A percentile compares a stretch with the other conserved stretches of the same genome.
These are phyloP conservation scores for Phoebastria nigripes DNA, from an alignment of 2,797 vertebrate species.

Conservation along the genomic window DNA sequence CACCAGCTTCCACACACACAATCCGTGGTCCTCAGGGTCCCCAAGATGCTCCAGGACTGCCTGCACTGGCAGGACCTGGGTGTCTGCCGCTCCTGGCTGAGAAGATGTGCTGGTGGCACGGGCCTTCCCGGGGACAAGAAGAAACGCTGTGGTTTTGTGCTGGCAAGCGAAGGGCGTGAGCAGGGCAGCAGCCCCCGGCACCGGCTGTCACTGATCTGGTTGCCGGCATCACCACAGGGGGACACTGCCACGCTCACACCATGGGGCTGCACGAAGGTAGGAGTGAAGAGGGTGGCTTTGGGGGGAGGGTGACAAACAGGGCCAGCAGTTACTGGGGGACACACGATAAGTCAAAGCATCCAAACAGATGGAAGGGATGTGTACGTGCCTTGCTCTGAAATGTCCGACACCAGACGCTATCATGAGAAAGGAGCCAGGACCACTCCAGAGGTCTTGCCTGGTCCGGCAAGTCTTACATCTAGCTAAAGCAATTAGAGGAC, in stretches of 20 bases:
- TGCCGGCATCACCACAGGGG: not conserved
- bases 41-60: not conserved
- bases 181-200: not conserved
- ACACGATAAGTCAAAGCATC: not conserved
- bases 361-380: not conserved
- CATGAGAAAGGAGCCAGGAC: not conserved
- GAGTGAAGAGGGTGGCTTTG: not conserved
- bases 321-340: not conserved
- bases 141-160: not conserved
- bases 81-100: not conserved
- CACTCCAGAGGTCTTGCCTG: not conserved
- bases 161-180: not conserved
- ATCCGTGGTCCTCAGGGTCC: not conserved
- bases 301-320: not conserved
- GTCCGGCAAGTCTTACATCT: not conserved
- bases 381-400: not conserved
- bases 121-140: not conserved
- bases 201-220: not conserved
- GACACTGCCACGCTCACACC: not conserved
- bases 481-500: not conserved
- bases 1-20: not conserved
- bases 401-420: not conserved
- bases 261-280: not conserved
- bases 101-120: rapidly evolving
- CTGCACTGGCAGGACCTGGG: rapidly evolving